These are phyloP conservation scores for Troides aeacus DNA, from an alignment of 2,888 invertebrate species.

Conservation along the genomic window DNA sequence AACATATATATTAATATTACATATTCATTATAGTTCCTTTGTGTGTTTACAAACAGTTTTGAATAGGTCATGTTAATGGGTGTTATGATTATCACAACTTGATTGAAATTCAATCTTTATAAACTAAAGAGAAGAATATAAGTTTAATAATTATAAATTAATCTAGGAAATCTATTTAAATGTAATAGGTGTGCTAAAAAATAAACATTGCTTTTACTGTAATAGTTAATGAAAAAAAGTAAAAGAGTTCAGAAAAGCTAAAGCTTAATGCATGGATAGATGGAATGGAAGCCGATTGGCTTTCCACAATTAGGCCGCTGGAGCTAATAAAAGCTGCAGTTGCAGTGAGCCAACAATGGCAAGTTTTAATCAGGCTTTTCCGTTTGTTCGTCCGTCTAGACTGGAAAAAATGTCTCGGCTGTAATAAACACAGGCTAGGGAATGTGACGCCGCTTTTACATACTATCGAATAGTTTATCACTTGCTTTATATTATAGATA, in stretches of 20 bases:
- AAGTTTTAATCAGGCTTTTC: slow-evolving; percentile 74
- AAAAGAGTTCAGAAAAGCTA: slow-evolving; percentile 29
- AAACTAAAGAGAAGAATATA: too few species aligned
- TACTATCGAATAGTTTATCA: slow-evolving; percentile 13
- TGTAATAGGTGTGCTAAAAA: background rate
- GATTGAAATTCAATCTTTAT: too few species aligned
- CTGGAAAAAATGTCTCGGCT: slow-evolving; percentile 59
- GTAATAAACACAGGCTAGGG: slow-evolving; percentile 50
- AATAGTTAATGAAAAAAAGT: slow-evolving; percentile 21
- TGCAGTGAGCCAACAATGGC: slow-evolving; percentile 58
- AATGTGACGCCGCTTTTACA: slow-evolving; percentile 38
- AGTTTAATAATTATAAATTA: too few species aligned
- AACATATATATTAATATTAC: too few species aligned
- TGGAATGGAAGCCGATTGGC: slow-evolving; percentile 21
- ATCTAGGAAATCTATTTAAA: background rate
- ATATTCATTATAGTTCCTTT: too few species aligned
- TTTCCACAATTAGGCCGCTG: slow-evolving; percentile 36
- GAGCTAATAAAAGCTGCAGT: slow-evolving; percentile 41
- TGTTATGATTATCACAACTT: too few species aligned
- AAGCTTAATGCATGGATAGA: slow-evolving; percentile 22
- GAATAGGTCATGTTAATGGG: too few species aligned
- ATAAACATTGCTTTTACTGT: slow-evolving; percentile 3
- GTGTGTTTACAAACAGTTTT: too few species aligned
- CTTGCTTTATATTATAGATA: background rate
- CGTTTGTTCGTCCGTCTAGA: slow-evolving; percentile 68